Percentiles rank a stretch among this genome's conserved stretches.
phyloP scores from a whole-genome alignment of 1,140 invertebrate genomes.

The Ips typographus region DNA sequence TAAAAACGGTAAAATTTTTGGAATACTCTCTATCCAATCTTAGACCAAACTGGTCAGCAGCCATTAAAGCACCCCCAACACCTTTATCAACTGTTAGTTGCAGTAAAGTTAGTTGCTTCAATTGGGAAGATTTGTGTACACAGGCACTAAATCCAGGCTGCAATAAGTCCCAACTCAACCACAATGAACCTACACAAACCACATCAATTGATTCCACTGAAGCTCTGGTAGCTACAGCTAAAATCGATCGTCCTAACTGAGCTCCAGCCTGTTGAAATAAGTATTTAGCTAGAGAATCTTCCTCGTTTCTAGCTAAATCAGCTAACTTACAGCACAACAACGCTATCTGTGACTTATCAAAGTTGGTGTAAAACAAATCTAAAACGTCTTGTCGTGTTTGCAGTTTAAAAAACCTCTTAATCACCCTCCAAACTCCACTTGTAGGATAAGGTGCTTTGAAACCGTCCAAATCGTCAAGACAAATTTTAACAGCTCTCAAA shows the following conservation, averaged over 20 bases:
- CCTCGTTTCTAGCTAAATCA: constrained; percentile 61
- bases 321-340: constrained; percentile 75
- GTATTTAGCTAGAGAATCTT: constrained; percentile 70
- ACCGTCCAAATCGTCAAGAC: constrained; percentile 88
- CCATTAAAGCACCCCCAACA: constrained; percentile 74
- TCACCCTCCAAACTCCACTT: constrained; percentile 68
- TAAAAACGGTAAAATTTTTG: constrained; percentile 55
- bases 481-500: constrained; percentile 78
- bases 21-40: constrained; percentile 54
- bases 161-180: constrained; percentile 87
- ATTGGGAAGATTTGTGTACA: constrained; percentile 53
- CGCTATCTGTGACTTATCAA: constrained; percentile 81
- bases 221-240: constrained; percentile 72
- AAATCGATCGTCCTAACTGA: constrained; percentile 71
- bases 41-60: constrained; percentile 61
- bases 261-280: constrained; percentile 79
- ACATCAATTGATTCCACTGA: constrained; percentile 63
- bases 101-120: constrained; percentile 65
- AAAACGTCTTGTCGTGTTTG: constrained; percentile 67
- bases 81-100: constrained; percentile 66
- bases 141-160: constrained; percentile 67
- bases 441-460: constrained; percentile 66
- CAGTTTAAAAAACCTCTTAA: constrained; percentile 80
- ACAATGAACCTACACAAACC: constrained; percentile 94
- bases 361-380: constrained; percentile 76